These are phyloP conservation scores for Myoxocephalus aenaeus DNA, from an alignment of 2,797 vertebrate genomes.

Conservation along the genomic window DNA sequence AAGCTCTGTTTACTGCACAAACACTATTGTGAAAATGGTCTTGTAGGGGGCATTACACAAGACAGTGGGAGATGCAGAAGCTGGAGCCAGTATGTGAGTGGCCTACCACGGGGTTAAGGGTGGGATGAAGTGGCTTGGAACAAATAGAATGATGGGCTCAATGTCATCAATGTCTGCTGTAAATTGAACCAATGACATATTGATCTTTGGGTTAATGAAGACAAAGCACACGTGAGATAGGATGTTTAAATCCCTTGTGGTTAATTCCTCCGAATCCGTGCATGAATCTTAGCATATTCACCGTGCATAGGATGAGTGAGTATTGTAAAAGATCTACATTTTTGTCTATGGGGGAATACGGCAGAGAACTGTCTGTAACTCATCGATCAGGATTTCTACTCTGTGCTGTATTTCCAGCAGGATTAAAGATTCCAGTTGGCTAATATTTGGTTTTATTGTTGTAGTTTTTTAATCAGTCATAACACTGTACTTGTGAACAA, in stretches of 20 bases:
- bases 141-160: slow-evolving; percentile 74
- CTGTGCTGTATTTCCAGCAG: slow-evolving; percentile 9
- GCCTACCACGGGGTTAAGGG: slow-evolving; percentile 50
- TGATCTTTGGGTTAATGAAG: slow-evolving; percentile 83
- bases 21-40: slow-evolving; percentile 64
- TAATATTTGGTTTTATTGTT: neutral
- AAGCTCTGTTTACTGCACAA: slow-evolving; percentile 71
- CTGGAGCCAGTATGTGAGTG: slow-evolving; percentile 26
- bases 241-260: slow-evolving; percentile 60
- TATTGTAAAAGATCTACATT: slow-evolving; percentile 37
- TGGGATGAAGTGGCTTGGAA: slow-evolving; percentile 70
- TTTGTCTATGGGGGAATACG: slow-evolving; percentile 23
- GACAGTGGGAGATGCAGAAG: slow-evolving; percentile 24
- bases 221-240: slow-evolving; percentile 72
- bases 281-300: slow-evolving; percentile 62
- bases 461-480: neutral
- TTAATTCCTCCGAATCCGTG: slow-evolving; percentile 58
- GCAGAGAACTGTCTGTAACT: slow-evolving; percentile 26
- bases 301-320: slow-evolving; percentile 28
- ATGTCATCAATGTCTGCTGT: slow-evolving; percentile 75
- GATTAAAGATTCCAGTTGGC: slow-evolving; percentile 27
- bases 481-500: slow-evolving; percentile 7
- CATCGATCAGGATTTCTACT: slow-evolving; percentile 16
- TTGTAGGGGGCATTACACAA: slow-evolving; percentile 33
- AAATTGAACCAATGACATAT: slow-evolving; percentile 82